These are phyloP conservation scores for Tetramorium bicarinatum DNA, from an alignment of 2,888 invertebrate species.

Conservation along the genomic window DNA sequence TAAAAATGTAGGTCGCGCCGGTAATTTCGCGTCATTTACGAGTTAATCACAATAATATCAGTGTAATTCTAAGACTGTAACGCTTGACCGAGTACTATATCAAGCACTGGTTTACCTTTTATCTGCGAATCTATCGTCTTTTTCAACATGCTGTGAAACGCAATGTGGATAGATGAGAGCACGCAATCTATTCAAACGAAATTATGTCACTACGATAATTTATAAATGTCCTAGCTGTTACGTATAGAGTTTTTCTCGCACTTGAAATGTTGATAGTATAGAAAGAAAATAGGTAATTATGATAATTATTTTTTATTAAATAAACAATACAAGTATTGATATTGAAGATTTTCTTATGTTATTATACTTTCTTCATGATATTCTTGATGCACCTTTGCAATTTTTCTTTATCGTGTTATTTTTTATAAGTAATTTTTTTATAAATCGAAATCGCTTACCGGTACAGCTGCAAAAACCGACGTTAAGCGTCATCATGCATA, in stretches of 20 bases:
- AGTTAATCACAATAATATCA: conserved; percentile 2
- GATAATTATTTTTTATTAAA: background rate
- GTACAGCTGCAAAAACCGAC: background rate
- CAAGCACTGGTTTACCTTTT: background rate
- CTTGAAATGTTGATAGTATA: background rate
- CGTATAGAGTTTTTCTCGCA: background rate
- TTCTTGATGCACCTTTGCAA: background rate
- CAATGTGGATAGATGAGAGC: background rate
- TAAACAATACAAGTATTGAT: background rate
- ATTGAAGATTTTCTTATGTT: background rate
- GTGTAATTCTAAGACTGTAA: background rate
- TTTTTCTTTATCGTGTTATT: background rate
- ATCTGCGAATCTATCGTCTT: background rate
- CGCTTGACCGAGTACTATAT: background rate
- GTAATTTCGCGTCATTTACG: conserved; percentile 19
- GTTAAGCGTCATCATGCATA: background rate
- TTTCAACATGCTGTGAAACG: background rate
- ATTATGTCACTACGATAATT: background rate
- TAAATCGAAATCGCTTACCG: background rate
- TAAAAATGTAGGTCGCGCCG: conserved; percentile 12
- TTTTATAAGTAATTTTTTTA: background rate
- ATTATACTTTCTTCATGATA: background rate
- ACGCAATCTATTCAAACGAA: conserved; percentile 4
- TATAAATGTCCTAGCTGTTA: conserved; percentile 5
- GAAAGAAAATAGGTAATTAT: background rate